Base-by-base conservation (phyloP, 2,113 vertebrate species). In the Stegostoma tigrinum region DNA sequence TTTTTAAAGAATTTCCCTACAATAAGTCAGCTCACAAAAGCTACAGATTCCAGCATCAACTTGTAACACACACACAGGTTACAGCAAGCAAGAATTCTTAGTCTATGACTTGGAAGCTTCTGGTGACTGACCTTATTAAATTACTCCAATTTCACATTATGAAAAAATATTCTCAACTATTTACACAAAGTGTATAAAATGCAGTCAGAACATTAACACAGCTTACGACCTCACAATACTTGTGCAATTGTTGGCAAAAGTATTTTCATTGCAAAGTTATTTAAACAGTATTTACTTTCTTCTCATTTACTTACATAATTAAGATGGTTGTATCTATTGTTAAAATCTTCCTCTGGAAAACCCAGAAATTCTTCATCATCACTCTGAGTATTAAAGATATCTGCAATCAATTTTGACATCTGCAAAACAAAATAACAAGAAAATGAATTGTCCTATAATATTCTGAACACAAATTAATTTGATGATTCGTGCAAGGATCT, bases 321-420 rank as follows among this genome's bases (percentile, higher is more conserved):
- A 96, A 96, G 80, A 96, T 96, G 75, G 42, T 45, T 45, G 90
- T 34, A 90, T 90, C 42, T 27, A 45, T 87, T 89, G 2, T n/a
- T 70, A 95, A 95, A 52, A 97, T 96, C 96, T 86, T 97, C 96
- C 42, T 96, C 96, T 83, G 78, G 96, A 95, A 98, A 98, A 17
- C 97, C 97, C 23, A 96, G n/a, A 91, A 98, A 97, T 78, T 98
- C 98, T 96, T 98, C 97, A 61, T 83, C 96, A 67, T 97, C 98
- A 95, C 97, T 97, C 67, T 97, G 96, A 23, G 96, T 95, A 85
- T 97, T 97, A 96, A 97, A 98, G 96, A 98, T 96, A 23, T 97
- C 97, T 95, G 96, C 96, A 96, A 98, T 96, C 34, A 97, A 96
- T 96, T 97, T 96, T 85, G 97, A 95, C 96, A 97, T 96, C 97